Evolutionary conservation across 2,113 vertebrate genomes (phyloP).

Genomic region (Spilogale gracilis): DNA sequence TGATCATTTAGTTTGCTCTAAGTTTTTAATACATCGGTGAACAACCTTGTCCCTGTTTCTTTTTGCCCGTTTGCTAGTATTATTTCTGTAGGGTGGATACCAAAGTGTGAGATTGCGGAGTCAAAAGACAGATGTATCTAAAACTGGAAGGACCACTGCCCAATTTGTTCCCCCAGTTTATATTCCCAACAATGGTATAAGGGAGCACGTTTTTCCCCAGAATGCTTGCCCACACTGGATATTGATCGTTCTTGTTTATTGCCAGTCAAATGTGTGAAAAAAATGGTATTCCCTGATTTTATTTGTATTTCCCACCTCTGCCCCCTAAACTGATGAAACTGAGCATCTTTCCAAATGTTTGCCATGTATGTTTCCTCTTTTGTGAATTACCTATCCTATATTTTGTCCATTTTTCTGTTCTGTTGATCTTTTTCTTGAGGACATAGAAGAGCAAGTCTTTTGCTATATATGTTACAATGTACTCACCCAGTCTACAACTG

Average conservation of each 20-base stretch:
- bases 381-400: neutral
- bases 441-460: neutral
- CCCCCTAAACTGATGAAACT: neutral
- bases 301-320: neutral
- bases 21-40: neutral
- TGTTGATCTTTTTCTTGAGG: neutral
- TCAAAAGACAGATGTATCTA: neutral
- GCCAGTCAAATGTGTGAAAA: neutral
- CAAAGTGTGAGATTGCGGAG: neutral
- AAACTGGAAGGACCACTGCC: neutral
- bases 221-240: neutral
- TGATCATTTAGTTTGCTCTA: neutral
- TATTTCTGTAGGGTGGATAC: neutral
- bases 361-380: neutral
- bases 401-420: neutral
- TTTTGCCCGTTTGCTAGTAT: neutral
- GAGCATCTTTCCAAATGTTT: neutral
- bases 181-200: neutral
- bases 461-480: neutral
- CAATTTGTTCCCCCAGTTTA: neutral
- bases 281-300: neutral
- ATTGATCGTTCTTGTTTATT: neutral
- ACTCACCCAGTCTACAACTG: neutral
- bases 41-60: neutral
- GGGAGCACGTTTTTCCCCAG: neutral